Conservation (phyloP, 2,797 vertebrate species). For the Lacerta viridis region DNA sequence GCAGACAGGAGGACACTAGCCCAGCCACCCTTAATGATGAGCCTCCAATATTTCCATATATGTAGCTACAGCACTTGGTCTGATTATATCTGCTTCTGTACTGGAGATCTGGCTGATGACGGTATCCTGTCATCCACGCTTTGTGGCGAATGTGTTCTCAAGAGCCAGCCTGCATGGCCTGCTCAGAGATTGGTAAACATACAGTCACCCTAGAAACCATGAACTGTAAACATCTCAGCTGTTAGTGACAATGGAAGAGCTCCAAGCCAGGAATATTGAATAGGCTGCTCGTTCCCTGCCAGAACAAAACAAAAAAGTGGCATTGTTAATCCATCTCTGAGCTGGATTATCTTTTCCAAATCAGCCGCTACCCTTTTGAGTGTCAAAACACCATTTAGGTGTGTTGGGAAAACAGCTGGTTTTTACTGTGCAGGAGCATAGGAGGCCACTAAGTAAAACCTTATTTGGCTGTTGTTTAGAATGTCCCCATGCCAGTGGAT, state of each 20-base stretch:
- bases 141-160: background rate
- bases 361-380: background rate
- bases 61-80: background rate
- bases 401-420: constrained; percentile 11
- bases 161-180: background rate
- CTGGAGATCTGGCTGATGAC: background rate
- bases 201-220: background rate
- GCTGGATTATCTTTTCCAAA: constrained; percentile 22
- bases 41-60: background rate
- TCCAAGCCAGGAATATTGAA: fast-evolving
- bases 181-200: background rate
- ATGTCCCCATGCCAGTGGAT: constrained; percentile 39
- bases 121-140: background rate
- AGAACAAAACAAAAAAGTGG: background rate
- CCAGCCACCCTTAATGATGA: too few relatives aligned
- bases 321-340: background rate
- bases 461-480: constrained; percentile 55
- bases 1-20: too few relatives aligned
- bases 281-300: background rate
- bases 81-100: background rate
- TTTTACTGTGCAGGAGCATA: constrained; percentile 10
- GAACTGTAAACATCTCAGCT: constrained; percentile 4
- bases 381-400: constrained; percentile 35
- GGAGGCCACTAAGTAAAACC: constrained; percentile 56
- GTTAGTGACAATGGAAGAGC: fast-evolving